Percentiles rank a stretch among this genome's conserved stretches.
These are phyloP conservation scores for Periophthalmus modestus DNA, from an alignment of 2,113 vertebrate species.

Conservation along the genomic window DNA sequence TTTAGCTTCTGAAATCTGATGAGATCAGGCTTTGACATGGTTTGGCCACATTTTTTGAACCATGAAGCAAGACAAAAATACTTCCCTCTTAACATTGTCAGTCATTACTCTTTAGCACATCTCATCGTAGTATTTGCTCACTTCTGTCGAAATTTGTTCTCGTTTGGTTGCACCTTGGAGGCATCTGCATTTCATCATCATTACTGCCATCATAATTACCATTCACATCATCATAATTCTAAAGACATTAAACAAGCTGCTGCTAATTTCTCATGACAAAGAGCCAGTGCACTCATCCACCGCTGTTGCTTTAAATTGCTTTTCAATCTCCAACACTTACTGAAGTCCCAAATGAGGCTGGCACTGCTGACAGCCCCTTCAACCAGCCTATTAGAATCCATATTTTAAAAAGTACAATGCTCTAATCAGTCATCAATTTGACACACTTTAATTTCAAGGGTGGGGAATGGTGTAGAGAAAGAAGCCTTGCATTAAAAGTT, in stretches of 20 bases:
- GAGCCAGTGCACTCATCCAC: constrained; percentile 42
- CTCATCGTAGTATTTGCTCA: constrained; percentile 32
- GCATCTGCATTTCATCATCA: constrained; percentile 68
- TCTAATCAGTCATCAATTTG: constrained; percentile 35
- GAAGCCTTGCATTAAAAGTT: constrained; percentile 24
- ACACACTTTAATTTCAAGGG: constrained; percentile 31
- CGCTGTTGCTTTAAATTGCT: constrained; percentile 41
- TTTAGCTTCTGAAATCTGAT: no score
- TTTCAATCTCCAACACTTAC: constrained; percentile 25
- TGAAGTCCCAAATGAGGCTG: constrained; percentile 43
- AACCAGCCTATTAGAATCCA: constrained; percentile 29
- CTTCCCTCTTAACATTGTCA: not conserved
- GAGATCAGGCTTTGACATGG: no score
- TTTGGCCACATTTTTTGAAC: not conserved
- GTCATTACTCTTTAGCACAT: constrained; percentile 24
- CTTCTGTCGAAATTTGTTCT: constrained; percentile 54
- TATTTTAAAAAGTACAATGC: constrained; percentile 16
- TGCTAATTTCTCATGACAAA: constrained; percentile 66
- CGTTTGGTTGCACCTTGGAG: constrained; percentile 66
- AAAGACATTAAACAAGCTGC: constrained; percentile 67
- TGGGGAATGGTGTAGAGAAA: constrained; percentile 9
- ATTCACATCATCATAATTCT: constrained; percentile 71
- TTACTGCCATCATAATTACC: constrained; percentile 65
- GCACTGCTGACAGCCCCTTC: constrained; percentile 28
- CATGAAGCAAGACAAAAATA: not conserved